Evolutionary conservation across 2,113 vertebrate species (phyloP), one percentile per base, ranked within the genome.

Genomic region (Oostethus manadensis): DNA sequence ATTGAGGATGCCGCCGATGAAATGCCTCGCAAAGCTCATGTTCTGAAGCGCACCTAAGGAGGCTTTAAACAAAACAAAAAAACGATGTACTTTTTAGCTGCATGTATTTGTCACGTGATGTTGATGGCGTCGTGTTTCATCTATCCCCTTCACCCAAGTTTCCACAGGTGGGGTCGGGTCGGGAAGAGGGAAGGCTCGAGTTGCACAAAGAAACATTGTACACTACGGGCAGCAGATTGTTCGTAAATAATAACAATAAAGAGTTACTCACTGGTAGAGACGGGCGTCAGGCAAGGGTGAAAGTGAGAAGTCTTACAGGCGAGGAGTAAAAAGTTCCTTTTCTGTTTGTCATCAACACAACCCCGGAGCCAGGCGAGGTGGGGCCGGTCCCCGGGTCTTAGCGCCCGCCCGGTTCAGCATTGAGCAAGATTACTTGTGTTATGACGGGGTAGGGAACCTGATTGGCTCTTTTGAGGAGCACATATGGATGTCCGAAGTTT

Each of bases 1-100:
- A 26, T 79, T 51, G 0, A 88, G 3, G 60, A 89, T 20, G 14
- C 84, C 84, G 20, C 54, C 56, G 26, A 90, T 55, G 0, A 89
- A 2, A 20, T 0, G 23, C 6, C 63, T 62, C 0, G 56, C 63
- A 1, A 70, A 10, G 73, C 23, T 68, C 88, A 89, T 90, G 3
- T 51, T 80, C 33, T 45, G 61, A 55, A 0, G 54, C 1, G 43
- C 4, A 45, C n/a, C 1, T 8, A 3, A 13, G 8, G 29, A 7
- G 29, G 29, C n/a, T n/a, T n/a, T n/a, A n/a, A n/a, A n/a, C n/a
- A n/a, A 18, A 6, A 1, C 11, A 35, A 8, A 55, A 40, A n/a
- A 46, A 1, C 17, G 10, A 18, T 18, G 8, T 33, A 33, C 7
- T 33, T 33, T 33, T 33, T 33, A 4, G 5, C 5, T 33, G 29